Conservation (phyloP, 2,888 invertebrate genomes). For the Polymixis lichenea region DNA sequence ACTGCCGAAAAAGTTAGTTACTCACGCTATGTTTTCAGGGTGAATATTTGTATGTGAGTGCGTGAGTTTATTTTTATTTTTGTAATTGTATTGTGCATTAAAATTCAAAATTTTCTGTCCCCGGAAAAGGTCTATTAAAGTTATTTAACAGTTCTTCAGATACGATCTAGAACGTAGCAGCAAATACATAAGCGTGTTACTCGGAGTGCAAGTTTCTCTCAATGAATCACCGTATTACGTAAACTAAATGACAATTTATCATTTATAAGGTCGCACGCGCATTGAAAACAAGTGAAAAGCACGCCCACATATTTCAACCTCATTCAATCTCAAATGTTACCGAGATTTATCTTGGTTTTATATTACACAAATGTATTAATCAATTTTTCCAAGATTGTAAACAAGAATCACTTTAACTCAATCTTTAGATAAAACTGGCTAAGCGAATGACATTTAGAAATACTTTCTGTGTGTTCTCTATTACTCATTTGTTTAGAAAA, state of each 20-base stretch:
- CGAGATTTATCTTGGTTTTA: constrained; percentile 7
- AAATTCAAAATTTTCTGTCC: neutral
- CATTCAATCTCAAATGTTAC: constrained; percentile 34
- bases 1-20: neutral
- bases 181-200: constrained; percentile 17
- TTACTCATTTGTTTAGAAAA: neutral
- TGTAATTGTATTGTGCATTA: neutral
- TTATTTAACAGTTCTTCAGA: neutral
- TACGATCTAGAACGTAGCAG: neutral
- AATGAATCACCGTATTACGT: constrained; percentile 60
- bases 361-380: neutral
- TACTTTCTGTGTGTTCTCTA: neutral
- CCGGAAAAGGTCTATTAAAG: constrained; percentile 2
- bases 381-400: too few species aligned
- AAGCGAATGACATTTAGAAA: neutral
- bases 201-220: constrained; percentile 50
- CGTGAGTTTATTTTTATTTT: neutral
- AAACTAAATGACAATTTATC: constrained; percentile 46
- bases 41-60: neutral
- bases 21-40: neutral
- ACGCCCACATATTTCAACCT: constrained; percentile 37
- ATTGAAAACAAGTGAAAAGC: constrained; percentile 40
- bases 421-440: neutral
- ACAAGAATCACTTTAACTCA: neutral
- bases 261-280: constrained; percentile 33